phyloP scores from a whole-genome alignment of 2,888 invertebrate genomes.

The Leptinotarsa juncta region DNA sequence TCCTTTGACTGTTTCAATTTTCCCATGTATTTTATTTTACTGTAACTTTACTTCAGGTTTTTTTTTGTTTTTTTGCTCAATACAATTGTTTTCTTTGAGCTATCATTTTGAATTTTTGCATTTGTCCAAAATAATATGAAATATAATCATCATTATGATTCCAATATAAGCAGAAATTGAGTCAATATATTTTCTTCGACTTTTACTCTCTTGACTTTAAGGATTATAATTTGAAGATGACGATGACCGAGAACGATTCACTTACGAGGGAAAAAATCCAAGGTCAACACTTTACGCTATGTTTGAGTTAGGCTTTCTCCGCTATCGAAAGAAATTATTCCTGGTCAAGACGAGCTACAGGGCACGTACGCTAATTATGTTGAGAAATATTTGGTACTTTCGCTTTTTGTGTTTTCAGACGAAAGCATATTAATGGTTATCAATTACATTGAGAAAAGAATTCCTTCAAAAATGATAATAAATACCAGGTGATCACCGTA shows the following conservation, averaged over 20 bases:
- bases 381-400: constrained; percentile 14
- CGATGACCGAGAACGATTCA: background rate
- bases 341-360: background rate
- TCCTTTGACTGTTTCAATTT: no score
- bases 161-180: no score
- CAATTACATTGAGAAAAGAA: background rate
- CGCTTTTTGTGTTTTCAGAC: constrained; percentile 3
- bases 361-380: constrained; percentile 6
- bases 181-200: no score
- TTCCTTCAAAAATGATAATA: background rate
- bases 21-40: no score
- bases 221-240: no score
- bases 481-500: background rate
- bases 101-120: no score
- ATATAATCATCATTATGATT: no score
- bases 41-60: no score
- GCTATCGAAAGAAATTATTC: background rate
- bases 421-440: background rate
- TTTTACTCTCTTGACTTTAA: no score
- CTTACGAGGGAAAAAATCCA: background rate
- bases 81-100: no score
- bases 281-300: background rate
- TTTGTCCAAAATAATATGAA: no score
- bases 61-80: no score
- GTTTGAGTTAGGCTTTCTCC: constrained; percentile 4